A percentile compares a stretch with the other conserved stretches of the same genome.
These are phyloP conservation scores for Plectrocnemia conspersa DNA, from an alignment of 1,140 invertebrate species.

Conservation along the genomic window DNA sequence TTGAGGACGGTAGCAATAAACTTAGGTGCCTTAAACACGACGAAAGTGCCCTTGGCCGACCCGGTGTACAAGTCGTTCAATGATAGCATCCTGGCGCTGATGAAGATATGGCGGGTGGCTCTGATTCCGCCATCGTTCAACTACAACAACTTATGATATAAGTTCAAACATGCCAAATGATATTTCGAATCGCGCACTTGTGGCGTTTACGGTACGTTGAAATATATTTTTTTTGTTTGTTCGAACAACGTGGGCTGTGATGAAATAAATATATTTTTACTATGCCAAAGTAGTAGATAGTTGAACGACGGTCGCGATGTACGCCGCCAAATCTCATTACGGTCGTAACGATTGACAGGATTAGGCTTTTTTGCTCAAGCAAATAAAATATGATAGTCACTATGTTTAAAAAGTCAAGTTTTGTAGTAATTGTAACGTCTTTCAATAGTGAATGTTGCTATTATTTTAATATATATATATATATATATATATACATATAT, in stretches of 20 bases:
- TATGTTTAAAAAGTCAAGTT: no score
- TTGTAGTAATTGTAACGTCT: no score
- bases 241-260: constrained; percentile 11
- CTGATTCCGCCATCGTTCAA: background rate
- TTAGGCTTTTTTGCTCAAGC: no score
- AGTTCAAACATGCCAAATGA: constrained; percentile 5
- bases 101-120: constrained; percentile 17
- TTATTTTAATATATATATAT: no score
- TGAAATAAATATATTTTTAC: constrained; percentile 10
- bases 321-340: no score
- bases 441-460: no score
- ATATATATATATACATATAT: no score
- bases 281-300: constrained; percentile 17
- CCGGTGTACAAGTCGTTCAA: constrained; percentile 14
- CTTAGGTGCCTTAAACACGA: constrained; percentile 41
- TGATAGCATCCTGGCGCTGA: constrained; percentile 17
- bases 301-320: no score
- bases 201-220: background rate
- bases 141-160: constrained; percentile 22
- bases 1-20: constrained; percentile 43
- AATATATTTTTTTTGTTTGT: constrained; percentile 6
- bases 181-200: constrained; percentile 4
- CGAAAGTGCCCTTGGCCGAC: constrained; percentile 34
- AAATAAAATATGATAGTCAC: no score
- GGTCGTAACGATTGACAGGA: no score